Percentiles rank a stretch among this genome's conserved stretches.
phyloP scores from a whole-genome alignment of 1,140 invertebrate species.

The Apis cerana region DNA sequence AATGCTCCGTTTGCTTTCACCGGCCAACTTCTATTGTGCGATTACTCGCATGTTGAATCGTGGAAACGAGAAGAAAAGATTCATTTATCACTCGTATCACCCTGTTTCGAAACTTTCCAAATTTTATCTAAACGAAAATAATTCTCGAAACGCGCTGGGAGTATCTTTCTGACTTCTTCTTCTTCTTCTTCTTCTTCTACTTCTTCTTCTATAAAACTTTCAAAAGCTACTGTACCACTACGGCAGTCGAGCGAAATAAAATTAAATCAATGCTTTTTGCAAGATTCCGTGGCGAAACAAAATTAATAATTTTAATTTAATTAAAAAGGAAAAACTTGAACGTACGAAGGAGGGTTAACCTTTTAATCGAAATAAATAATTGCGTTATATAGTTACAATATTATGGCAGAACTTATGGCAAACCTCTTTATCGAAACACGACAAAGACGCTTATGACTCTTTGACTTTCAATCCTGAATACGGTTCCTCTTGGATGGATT shows the following conservation, averaged over 20 bases:
- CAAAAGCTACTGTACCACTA: too few relatives aligned
- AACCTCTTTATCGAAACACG: constrained; percentile 5
- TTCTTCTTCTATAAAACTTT: too few relatives aligned
- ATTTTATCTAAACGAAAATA: not conserved
- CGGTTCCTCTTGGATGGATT: constrained; percentile 31
- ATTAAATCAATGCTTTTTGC: too few relatives aligned
- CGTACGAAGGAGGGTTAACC: too few relatives aligned
- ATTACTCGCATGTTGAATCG: not conserved
- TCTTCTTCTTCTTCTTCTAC: too few relatives aligned
- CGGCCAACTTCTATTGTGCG: not conserved
- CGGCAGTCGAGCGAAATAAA: too few relatives aligned
- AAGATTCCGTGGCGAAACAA: too few relatives aligned
- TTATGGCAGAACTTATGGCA: not conserved
- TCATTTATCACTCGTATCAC: not conserved
- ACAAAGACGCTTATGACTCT: constrained; percentile 24
- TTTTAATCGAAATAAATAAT: too few relatives aligned
- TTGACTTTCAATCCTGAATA: constrained; percentile 25
- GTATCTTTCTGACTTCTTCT: too few relatives aligned
- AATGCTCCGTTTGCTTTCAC: constrained; percentile 34
- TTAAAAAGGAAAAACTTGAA: too few relatives aligned
- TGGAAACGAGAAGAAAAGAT: not conserved
- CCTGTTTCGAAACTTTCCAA: not conserved
- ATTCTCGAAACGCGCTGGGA: too few relatives aligned
- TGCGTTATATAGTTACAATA: not conserved
- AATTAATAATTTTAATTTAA: too few relatives aligned